Base-by-base conservation (phyloP, 2,888 invertebrate species). In the Folsomia manolachei region DNA sequence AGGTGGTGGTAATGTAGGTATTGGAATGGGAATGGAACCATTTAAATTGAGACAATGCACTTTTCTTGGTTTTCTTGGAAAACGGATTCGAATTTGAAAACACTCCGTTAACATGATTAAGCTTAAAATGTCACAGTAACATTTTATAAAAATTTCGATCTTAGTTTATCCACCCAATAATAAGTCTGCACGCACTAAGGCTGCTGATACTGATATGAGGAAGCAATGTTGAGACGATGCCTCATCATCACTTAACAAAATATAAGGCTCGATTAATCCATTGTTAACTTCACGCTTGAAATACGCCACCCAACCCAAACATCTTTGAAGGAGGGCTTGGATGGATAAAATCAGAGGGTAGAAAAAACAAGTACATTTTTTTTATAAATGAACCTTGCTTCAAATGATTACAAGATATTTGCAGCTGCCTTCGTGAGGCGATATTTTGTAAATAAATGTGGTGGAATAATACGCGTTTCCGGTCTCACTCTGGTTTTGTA, bases 61-160 rank as follows among this genome's bases (percentile, higher is more conserved):
- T 71, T 75, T 77, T 4, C 70, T 39, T 7, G 77, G 75, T 72
- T 80, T 80, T 56, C 77, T 64, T 11, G 79, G 80, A 70, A 80
- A 79, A 24, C 76, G 69, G 9, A 79, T 61, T 18, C 73, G 72
- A 71, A 80, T 77, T 51, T 78, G 77, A 11, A 80, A 74, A 53
- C 80, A 79, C 73, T 80, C 80, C 0, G 80, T 78, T 19, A 80
- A 60, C 80, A 80, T 79, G 27, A 39, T 62, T n/a, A n/a, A n/a
- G 19, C 9, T 18, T 26, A n/a, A 39, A 39, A 14, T 39, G 7
- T 39, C 39, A 9, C 39, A 39, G 14, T 4, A 39, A 39, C 4
- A 39, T 14, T 39, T 4, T 39, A 39, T 9, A 39, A 39, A 39
- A 39, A 4, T 39, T 39, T 39, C 7, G 39, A 39, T 9, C 39